phyloP scores from a whole-genome alignment of 2,888 invertebrate genomes.

The Dusona sp. region DNA sequence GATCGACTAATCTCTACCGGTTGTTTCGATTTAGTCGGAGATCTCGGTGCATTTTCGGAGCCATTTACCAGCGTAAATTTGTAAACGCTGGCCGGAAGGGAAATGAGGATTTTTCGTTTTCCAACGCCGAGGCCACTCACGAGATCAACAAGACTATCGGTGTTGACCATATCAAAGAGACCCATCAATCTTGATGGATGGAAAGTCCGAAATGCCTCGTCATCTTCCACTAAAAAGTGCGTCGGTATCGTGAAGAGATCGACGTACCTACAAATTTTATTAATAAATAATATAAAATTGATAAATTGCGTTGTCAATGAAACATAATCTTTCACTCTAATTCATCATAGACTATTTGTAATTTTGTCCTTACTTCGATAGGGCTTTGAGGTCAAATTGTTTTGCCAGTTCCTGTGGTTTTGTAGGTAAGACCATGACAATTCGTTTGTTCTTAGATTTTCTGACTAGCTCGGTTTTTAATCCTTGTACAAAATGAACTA shows the following conservation, averaged over 20 bases:
- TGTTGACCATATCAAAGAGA: constrained; percentile 91
- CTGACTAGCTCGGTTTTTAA: constrained; percentile 82
- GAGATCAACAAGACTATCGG: constrained; percentile 91
- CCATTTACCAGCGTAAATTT: constrained; percentile 89
- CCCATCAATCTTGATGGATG: constrained; percentile 92
- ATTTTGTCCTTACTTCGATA: constrained; percentile 86
- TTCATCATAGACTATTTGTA: not conserved
- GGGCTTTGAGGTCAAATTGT: constrained; percentile 89
- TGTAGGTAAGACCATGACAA: constrained; percentile 88
- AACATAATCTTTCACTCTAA: not conserved
- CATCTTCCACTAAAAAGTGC: constrained; percentile 88
- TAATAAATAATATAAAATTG: not conserved
- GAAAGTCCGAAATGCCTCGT: constrained; percentile 87
- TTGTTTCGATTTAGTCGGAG: constrained; percentile 87
- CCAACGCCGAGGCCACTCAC: constrained; percentile 90
- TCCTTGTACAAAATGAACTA: constrained; percentile 85
- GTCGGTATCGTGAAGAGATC: constrained; percentile 90
- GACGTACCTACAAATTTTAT: constrained; percentile 84
- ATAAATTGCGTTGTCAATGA: not conserved
- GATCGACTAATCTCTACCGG: constrained; percentile 87
- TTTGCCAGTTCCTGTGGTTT: constrained; percentile 89
- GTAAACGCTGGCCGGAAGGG: constrained; percentile 89
- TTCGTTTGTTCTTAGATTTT: constrained; percentile 85
- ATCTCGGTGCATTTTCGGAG: constrained; percentile 89
- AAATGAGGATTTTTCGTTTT: constrained; percentile 89